A percentile compares a stretch with the other conserved stretches of the same genome.
Conservation (phyloP, 2,113 vertebrate species). For the Istiophorus platypterus region DNA sequence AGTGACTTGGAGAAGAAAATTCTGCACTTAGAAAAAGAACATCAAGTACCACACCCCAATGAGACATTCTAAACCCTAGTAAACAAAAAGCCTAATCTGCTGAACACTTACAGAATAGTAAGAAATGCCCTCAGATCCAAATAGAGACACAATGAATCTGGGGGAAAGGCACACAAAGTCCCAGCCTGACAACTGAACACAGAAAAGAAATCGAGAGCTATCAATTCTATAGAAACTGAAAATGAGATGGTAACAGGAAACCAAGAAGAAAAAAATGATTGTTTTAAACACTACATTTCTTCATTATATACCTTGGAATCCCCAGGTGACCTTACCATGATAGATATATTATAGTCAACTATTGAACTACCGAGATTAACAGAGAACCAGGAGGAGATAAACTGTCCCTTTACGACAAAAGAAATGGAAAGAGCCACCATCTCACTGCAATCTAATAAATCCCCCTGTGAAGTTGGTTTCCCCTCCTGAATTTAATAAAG, state of each 20-base stretch:
- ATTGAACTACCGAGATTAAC: slow-evolving; percentile 7
- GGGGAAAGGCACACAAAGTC: background rate
- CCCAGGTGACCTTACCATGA: background rate
- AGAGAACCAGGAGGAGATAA: background rate
- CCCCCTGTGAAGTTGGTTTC: slow-evolving; percentile 10
- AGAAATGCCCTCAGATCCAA: background rate
- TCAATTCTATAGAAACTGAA: background rate
- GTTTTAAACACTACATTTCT: background rate
- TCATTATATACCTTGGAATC: background rate
- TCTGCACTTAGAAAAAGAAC: slow-evolving; percentile 14
- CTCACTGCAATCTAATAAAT: slow-evolving; percentile 10
- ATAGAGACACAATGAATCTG: background rate
- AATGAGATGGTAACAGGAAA: background rate
- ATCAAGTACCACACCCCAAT: background rate
- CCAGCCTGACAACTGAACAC: background rate
- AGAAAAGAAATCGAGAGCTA: background rate
- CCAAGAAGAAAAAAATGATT: background rate
- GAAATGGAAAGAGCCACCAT: background rate
- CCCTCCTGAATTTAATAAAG: slow-evolving; percentile 14
- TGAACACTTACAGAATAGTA: background rate
- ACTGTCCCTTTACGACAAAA: background rate
- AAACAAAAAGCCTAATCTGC: background rate
- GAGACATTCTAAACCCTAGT: background rate
- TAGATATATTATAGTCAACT: background rate
- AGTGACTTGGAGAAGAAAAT: slow-evolving; percentile 1